Evolutionary conservation across 2,888 invertebrate genomes (phyloP), one percentile per base, ranked within the genome.

Genomic region (Mechanitis messenoides): DNA sequence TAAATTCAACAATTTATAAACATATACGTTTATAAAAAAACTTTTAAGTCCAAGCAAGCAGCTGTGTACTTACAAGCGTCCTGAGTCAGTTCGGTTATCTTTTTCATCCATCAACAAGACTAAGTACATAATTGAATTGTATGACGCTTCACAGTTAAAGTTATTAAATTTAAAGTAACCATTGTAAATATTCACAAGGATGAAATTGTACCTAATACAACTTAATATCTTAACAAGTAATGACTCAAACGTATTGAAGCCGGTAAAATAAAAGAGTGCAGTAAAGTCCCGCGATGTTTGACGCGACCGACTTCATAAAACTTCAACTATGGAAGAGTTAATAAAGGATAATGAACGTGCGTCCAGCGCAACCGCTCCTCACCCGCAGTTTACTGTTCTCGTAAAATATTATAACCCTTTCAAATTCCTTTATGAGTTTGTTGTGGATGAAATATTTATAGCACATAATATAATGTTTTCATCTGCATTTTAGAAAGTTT

Each of bases 301-400:
- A 60, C 56, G 53, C 60, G 45, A 42, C 53, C 35, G 45, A 60
- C 35, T 57, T 57, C 53, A 53, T 61, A 55, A 55, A 61, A 55
- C 58, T 38, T 47, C 31, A 31, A 12, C 20, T 2, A 35, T 42
- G 28, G 33, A 45, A 47, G 12, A 55, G 46, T 50, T 57, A 33
- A 47, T 45, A 61, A 55, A 35, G 45, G 58, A 38, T 54, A 55
- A 61, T 50, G 58, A 58, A 58, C 33, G 35, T 33, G 38, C 38
- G 28, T 55, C 35, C 20, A 20, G 20, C 33, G 38, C 20, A n/a
- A 20, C 47, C 33, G 31, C 45, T 11, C 33, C 11, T 33, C 33
- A 4, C 38, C 5, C 31, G 2, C 50, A 50, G 31, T 50, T 50
- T 50, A 50, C 50, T 50, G 50, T 6, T 50, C 50, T 50, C 28